Evolutionary conservation across 2,888 invertebrate species (phyloP).

Genomic region (Lasioglossum figueresi): DNA sequence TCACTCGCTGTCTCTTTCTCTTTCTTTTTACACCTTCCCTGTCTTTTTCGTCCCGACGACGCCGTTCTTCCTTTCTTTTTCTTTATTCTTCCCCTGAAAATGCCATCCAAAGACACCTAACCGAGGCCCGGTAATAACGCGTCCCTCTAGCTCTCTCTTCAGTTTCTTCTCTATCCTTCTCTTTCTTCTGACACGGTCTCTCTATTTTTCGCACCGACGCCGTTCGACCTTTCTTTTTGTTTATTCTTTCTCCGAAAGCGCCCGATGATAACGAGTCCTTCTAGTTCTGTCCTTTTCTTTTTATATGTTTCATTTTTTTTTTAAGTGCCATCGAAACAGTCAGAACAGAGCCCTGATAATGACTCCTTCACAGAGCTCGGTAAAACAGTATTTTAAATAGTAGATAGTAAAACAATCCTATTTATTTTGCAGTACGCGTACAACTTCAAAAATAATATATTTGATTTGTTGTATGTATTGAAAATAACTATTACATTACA

Average conservation of each 20-base stretch:
- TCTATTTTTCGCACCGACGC: not conserved
- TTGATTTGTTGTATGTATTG: too few species aligned
- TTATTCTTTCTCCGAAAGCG: not conserved
- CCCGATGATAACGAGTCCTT: constrained; percentile 1
- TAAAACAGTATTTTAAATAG: too few species aligned
- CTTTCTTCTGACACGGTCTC: not conserved
- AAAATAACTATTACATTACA: not conserved
- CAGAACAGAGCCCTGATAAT: not conserved
- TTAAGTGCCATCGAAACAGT: not conserved
- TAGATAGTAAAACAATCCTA: too few species aligned
- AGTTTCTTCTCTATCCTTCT: not conserved
- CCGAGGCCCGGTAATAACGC: constrained; percentile 48
- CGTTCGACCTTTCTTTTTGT: not conserved
- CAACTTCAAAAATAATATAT: too few species aligned
- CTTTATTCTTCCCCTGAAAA: constrained; percentile 71
- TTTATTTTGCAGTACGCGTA: too few species aligned
- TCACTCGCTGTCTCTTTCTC: constrained; percentile 41
- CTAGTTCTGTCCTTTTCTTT: not conserved
- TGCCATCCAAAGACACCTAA: constrained; percentile 71
- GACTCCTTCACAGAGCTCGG: not conserved
- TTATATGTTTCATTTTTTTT: not conserved
- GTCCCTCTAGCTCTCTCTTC: not conserved
- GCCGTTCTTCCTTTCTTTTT: constrained; percentile 41
- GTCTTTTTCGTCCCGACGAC: constrained; percentile 17
- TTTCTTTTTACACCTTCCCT: constrained; percentile 14